Evolutionary conservation across 2,797 vertebrate species (phyloP), one percentile per base, ranked within the genome.

Genomic region (Lutra lutra): DNA sequence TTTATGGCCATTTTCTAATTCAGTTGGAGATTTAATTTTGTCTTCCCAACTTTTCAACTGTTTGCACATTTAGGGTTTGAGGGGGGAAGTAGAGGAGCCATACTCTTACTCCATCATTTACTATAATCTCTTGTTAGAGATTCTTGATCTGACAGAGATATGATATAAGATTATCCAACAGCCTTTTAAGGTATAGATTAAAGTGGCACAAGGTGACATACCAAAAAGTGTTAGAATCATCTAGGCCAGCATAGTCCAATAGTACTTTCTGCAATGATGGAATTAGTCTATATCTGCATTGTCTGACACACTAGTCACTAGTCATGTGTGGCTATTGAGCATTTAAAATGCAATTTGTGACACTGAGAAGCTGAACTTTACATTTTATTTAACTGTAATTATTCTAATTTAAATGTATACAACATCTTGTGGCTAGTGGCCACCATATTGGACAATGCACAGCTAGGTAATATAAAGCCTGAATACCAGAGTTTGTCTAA

Each of bases 371-470:
- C 15, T 51, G 11, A 27, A n/a, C 32, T 80, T 97, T 72, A 78
- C 27, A 54, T 84, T 35, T 84, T 40, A 80, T 46, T 90, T 78
- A 11, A 85, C 80, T 88, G 64, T 46, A 51, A 72, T 80, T 77
- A 64, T 95, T 94, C 27, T 79, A n/a, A 88, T 51, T 94, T 82
- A 92, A 73, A 54, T 75, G 29, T 73, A 82, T 64, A 62, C 21
- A 91, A 27, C 25, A 78, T 72, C 46, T 38, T 23, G 58, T 64
- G 29, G 38, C 23, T 84, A 84, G 91, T 80, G n/a, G 64, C 6
- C 54, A 60, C 66, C 32, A 21, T 32, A 70, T 17, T 93, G 60
- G 83, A 66, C 10, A 86, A 29, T 29, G 48, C 38, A 62, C 14
- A 68, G 38, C 51, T 54, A 66, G 40, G 35, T 40, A 90, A 10